Evolutionary conservation across 2,888 invertebrate genomes (phyloP), one percentile per base, ranked within the genome.

Genomic region (Serripes groenlandicus): DNA sequence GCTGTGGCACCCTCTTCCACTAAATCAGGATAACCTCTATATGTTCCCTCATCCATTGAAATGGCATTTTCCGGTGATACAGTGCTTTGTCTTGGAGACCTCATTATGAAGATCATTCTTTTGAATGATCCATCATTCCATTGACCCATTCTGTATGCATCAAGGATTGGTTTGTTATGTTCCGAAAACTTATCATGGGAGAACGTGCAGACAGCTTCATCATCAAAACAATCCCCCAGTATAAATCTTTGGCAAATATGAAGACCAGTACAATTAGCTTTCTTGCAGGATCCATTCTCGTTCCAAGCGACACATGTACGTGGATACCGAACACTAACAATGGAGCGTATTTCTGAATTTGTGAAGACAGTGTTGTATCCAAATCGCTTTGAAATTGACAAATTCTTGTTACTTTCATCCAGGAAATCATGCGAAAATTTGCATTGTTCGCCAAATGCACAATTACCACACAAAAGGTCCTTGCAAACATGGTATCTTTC

Each of bases 231-330:
- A 26, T 83, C 68, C 2, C 83, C 83, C 56, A 69, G 75, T 3
- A 87, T 42, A 60, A 75, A 84, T 26, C 84, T 78, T 66, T 78
- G 78, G 74, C 88, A 88, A 21, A 86, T 56, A 58, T 88, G 88
- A 32, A 88, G 81, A 30, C 78, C 62, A 23, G 42, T n/a, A 56
- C 88, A 87, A 15, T 60, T 49, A 11, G 15, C n/a, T 9, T 78
- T 58, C 3, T 26, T 32, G 72, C 88, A 88, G n/a, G 15, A 11
- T 5, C 66, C 76, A n/a, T 62, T 56, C 1, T 75, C 66, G 60
- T 70, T 78, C 85, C 85, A 85, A n/a, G 34, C 21, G 0, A 60
- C 60, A 54, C 85, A 85, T 15, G 80, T 60, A 69, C 75, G 82
- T 35, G 85, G 85, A 42, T 64, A 77, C 18, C 85, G 54, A 4